phyloP scores from a whole-genome alignment of 2,113 vertebrate genomes.

The Lucifuga dentata region DNA sequence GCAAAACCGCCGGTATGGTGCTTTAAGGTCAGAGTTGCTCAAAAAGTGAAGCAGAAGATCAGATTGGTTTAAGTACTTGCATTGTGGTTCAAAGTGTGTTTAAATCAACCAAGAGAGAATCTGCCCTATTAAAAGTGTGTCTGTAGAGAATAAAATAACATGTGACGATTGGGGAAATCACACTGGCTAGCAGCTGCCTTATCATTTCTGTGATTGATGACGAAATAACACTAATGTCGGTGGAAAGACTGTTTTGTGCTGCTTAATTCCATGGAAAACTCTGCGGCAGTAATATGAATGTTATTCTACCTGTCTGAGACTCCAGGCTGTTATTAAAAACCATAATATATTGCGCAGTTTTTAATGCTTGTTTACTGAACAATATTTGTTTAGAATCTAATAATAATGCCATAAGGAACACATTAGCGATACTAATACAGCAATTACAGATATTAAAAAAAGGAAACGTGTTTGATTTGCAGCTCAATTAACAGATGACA shows the following conservation, averaged over 20 bases:
- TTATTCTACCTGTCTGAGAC: conserved; percentile 22
- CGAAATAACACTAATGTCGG: conserved; percentile 17
- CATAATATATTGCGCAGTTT: conserved; percentile 34
- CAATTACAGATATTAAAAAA: conserved; percentile 20
- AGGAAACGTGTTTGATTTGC: neutral
- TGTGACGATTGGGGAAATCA: conserved; percentile 26
- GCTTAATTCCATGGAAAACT: conserved; percentile 41
- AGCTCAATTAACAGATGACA: too few species aligned
- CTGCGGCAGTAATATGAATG: conserved; percentile 6
- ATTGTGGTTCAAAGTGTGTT: conserved; percentile 9
- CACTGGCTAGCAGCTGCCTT: conserved; percentile 17
- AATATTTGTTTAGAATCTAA: conserved; percentile 32
- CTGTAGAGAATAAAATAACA: conserved; percentile 36
- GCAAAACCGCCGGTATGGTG: too few species aligned
- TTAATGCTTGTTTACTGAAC: conserved; percentile 28
- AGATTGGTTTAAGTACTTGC: too few species aligned
- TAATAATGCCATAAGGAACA: conserved; percentile 19
- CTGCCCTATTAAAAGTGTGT: conserved; percentile 27
- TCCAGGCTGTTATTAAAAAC: conserved; percentile 25
- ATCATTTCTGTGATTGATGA: conserved; percentile 59
- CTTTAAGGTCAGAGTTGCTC: too few species aligned
- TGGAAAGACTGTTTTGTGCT: conserved; percentile 36
- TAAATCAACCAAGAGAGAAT: conserved; percentile 20
- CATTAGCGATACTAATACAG: conserved; percentile 11
- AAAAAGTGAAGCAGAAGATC: too few species aligned